A percentile compares a stretch with the other conserved stretches of the same genome.
These are phyloP conservation scores for Latrodectus hesperus DNA, from an alignment of 2,888 invertebrate genomes.

Conservation along the genomic window DNA sequence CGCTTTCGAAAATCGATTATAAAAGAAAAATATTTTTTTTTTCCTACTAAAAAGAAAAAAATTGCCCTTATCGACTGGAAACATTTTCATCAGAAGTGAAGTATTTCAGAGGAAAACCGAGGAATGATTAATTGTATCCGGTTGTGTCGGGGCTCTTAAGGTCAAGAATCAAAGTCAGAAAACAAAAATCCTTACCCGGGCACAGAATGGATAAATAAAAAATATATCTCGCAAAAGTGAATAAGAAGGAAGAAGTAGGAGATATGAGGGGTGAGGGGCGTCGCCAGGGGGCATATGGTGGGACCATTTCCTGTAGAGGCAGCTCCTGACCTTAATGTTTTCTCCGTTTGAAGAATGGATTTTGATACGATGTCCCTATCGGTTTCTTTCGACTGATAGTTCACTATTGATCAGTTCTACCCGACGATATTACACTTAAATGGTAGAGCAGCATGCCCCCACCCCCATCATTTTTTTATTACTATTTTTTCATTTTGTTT, in stretches of 20 bases:
- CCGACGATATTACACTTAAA: conserved; percentile 65
- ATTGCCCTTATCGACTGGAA: conserved; percentile 44
- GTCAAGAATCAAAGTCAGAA: conserved; percentile 42
- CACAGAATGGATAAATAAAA: conserved; percentile 31
- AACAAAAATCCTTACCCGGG: conserved; percentile 7
- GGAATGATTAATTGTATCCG: conserved; percentile 67
- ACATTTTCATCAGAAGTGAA: conserved; percentile 52
- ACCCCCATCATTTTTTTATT: conserved; percentile 21
- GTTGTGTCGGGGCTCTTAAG: conserved; percentile 51
- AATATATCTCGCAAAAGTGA: conserved; percentile 34
- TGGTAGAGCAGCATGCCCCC: conserved; percentile 27
- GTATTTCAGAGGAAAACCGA: conserved; percentile 21
- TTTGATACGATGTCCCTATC: conserved; percentile 69
- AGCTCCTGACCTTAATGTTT: conserved; percentile 63
- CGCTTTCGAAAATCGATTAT: conserved; percentile 37
- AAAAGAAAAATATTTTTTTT: conserved; percentile 17
- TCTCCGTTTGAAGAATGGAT: conserved; percentile 69
- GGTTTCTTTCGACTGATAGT: conserved; percentile 67
- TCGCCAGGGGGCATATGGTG: conserved; percentile 60
- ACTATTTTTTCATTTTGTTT: neutral
- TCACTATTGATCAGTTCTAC: conserved; percentile 64
- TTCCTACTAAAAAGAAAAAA: neutral
- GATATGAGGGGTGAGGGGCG: conserved; percentile 6
- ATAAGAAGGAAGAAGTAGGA: conserved; percentile 26
- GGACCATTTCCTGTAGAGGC: conserved; percentile 63